phyloP scores from a whole-genome alignment of 1,140 invertebrate species.

The Theocolax elegans region DNA sequence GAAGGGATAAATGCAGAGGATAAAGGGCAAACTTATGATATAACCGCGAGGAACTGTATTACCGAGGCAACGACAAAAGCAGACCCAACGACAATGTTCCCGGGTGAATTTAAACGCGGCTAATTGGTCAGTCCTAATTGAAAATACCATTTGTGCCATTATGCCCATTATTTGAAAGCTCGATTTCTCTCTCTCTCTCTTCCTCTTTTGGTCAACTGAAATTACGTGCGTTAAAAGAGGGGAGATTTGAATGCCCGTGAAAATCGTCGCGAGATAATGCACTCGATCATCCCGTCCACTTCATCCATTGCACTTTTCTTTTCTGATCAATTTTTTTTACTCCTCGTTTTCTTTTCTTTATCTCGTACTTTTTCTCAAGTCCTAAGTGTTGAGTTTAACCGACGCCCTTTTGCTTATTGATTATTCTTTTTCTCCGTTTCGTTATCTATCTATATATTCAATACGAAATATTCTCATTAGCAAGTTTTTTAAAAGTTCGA shows the following conservation, averaged over 20 bases:
- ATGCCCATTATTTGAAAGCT: conserved; percentile 43
- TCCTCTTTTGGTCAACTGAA: too few relatives aligned
- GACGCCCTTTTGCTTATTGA: conserved; percentile 25
- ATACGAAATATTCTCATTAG: conserved; percentile 36
- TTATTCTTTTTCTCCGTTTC: neutral
- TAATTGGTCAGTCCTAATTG: conserved; percentile 60
- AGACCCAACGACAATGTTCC: too few relatives aligned
- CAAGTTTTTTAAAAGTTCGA: conserved; percentile 27
- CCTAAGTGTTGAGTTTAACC: conserved; percentile 4
- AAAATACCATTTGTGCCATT: conserved; percentile 55
- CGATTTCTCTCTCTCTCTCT: neutral
- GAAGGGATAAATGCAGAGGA: too few relatives aligned
- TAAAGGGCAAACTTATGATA: too few relatives aligned
- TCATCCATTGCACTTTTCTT: neutral
- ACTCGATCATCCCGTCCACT: conserved; percentile 18
- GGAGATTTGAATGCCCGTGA: neutral
- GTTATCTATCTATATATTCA: too few relatives aligned
- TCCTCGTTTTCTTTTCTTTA: neutral
- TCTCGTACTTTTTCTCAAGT: conserved; percentile 3
- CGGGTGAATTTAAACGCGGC: conserved; percentile 54
- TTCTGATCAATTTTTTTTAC: neutral
- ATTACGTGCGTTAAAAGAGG: too few relatives aligned
- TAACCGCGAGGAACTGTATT: too few relatives aligned
- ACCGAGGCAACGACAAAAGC: too few relatives aligned
- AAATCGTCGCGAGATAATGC: conserved; percentile 35